Percentiles rank a stretch among this genome's conserved stretches.
phyloP scores from a whole-genome alignment of 1,140 invertebrate species.

The Batillaria attramentaria region DNA sequence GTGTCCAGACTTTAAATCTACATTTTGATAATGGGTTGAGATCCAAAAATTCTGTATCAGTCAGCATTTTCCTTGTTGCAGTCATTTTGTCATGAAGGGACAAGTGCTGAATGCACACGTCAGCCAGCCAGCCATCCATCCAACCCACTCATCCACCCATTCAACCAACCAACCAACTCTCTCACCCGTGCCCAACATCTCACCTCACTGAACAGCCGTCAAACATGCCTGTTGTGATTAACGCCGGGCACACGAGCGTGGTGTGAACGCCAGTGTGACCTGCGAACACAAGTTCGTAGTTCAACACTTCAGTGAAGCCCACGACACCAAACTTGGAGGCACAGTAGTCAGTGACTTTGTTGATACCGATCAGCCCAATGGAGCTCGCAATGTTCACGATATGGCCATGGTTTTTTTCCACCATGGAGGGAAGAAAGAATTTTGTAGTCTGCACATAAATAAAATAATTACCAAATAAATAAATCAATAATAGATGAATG shows the following conservation, averaged over 20 bases:
- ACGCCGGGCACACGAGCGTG: constrained; percentile 90
- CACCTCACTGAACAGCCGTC: constrained; percentile 80
- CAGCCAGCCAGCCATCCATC: too few relatives aligned
- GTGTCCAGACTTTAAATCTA: too few relatives aligned
- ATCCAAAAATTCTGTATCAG: too few relatives aligned
- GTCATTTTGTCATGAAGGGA: too few relatives aligned
- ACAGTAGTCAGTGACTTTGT: constrained; percentile 88
- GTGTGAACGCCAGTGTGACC: constrained; percentile 81
- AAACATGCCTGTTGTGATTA: constrained; percentile 95
- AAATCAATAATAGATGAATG: too few relatives aligned
- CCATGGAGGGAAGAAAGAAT: constrained; percentile 86
- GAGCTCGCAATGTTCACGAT: constrained; percentile 95
- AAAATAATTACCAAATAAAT: too few relatives aligned
- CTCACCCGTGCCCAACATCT: constrained; percentile 27
- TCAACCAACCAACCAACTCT: too few relatives aligned
- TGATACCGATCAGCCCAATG: constrained; percentile 83
- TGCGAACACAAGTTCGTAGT: constrained; percentile 59
- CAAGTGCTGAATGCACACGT: not conserved
- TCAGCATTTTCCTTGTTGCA: too few relatives aligned
- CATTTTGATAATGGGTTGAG: too few relatives aligned
- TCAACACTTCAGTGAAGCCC: constrained; percentile 89
- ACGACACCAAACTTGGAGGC: constrained; percentile 91
- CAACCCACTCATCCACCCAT: too few relatives aligned
- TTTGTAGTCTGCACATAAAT: constrained; percentile 59
- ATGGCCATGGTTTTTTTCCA: constrained; percentile 86